phyloP scores from a whole-genome alignment of 2,797 vertebrate species.

The Chloroceryle amazona region DNA sequence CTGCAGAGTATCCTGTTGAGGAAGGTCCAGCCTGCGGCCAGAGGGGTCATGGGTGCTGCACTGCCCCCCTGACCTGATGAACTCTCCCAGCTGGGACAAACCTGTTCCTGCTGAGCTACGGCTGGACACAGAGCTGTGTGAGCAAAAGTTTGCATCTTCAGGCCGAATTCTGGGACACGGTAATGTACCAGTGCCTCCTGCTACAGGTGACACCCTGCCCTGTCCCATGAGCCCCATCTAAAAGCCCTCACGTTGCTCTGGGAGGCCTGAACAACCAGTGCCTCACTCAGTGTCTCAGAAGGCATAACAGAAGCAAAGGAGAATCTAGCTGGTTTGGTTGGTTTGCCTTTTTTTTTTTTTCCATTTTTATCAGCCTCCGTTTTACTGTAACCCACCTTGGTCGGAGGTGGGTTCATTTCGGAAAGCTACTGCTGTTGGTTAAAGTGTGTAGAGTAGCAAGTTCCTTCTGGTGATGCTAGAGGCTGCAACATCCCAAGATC shows the following conservation, averaged over 20 bases:
- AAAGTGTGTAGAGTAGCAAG: neutral
- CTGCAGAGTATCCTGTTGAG: neutral
- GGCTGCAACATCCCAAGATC: neutral
- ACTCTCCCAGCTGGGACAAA: constrained; percentile 12
- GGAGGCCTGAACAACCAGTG: neutral
- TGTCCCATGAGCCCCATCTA: neutral
- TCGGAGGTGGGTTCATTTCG: neutral
- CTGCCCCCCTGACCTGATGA: constrained; percentile 28
- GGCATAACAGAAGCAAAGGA: neutral
- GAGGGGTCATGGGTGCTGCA: constrained; percentile 49
- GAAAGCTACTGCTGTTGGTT: neutral
- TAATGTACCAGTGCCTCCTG: neutral
- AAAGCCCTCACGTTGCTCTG: fast-evolving
- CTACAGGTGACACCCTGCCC: neutral
- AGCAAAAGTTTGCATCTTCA: fast-evolving
- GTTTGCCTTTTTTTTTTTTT: neutral
- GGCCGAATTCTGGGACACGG: neutral
- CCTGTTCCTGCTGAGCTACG: neutral
- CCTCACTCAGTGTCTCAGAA: neutral
- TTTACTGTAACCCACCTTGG: neutral
- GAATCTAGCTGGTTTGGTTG: neutral
- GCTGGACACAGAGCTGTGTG: neutral
- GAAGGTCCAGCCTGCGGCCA: neutral
- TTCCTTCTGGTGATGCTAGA: neutral
- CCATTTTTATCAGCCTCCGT: neutral